Conservation (phyloP, 1,140 invertebrate genomes). For the Drosophila ironensis region DNA sequence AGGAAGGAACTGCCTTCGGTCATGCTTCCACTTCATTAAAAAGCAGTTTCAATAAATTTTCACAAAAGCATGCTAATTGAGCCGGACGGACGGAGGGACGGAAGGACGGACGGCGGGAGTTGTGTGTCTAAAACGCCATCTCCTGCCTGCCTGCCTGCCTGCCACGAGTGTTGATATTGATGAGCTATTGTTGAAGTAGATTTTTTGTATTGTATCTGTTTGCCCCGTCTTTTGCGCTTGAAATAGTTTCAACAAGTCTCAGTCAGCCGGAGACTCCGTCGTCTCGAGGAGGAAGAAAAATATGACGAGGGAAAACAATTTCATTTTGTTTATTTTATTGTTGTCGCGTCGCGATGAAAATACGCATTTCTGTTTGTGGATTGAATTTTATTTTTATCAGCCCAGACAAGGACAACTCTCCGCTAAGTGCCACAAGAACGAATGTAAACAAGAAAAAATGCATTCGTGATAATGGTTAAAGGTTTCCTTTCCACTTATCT, state of each 20-base stretch:
- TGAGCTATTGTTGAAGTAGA: slow-evolving; percentile 19
- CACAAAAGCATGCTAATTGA: slow-evolving; percentile 53
- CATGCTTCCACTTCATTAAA: slow-evolving; percentile 39
- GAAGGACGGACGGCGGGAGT: background rate
- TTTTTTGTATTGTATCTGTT: no score
- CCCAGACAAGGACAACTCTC: slow-evolving; percentile 33
- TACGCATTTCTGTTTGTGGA: slow-evolving; percentile 46
- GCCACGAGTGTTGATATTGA: slow-evolving; percentile 1
- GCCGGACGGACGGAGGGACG: slow-evolving; percentile 1
- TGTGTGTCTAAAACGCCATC: no score
- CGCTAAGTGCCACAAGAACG: background rate
- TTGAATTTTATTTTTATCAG: slow-evolving; percentile 56
- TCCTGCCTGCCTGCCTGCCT: no score
- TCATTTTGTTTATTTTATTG: slow-evolving; percentile 52
- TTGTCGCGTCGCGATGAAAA: slow-evolving; percentile 32
- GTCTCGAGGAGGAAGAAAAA: slow-evolving; percentile 10
- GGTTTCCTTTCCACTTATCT: slow-evolving; percentile 27
- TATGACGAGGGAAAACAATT: slow-evolving; percentile 41
- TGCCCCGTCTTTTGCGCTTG: slow-evolving; percentile 38
- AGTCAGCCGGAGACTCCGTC: slow-evolving; percentile 6
- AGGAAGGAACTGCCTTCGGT: background rate
- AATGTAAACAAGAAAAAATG: slow-evolving; percentile 51
- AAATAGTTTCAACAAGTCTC: slow-evolving; percentile 59
- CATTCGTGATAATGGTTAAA: slow-evolving; percentile 40
- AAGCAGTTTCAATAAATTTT: slow-evolving; percentile 36